Percentiles rank a stretch among this genome's conserved stretches.
Evolutionary conservation across 1,140 invertebrate genomes (phyloP).

Genomic region (Venturia canescens): DNA sequence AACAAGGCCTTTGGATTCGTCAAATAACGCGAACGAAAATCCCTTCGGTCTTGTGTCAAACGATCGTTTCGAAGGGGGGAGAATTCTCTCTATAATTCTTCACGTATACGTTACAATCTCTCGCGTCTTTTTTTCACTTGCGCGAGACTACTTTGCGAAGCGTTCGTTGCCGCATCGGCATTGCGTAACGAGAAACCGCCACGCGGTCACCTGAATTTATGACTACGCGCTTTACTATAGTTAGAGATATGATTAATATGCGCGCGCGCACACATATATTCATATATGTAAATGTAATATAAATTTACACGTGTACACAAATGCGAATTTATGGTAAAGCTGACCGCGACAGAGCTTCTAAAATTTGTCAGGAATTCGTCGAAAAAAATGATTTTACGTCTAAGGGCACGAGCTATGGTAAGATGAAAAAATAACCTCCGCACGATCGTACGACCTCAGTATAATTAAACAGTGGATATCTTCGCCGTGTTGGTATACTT

Average conservation of each 20-base stretch:
- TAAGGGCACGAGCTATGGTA: no score
- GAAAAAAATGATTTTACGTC: no score
- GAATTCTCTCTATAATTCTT: neutral
- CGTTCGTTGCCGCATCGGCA: neutral
- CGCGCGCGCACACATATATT: neutral
- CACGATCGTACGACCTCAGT: no score
- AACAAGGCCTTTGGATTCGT: neutral
- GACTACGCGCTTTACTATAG: neutral
- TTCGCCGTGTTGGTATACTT: no score
- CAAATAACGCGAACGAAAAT: neutral
- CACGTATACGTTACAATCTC: neutral
- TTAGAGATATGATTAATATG: no score
- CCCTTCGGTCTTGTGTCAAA: neutral
- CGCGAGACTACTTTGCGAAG: neutral
- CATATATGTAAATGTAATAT: neutral
- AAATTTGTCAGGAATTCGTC: no score
- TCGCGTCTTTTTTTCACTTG: neutral
- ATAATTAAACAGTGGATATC: no score
- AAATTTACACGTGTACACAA: no score
- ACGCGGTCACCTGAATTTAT: conserved; percentile 1
- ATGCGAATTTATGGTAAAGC: no score
- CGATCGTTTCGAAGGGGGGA: neutral
- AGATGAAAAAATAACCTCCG: no score
- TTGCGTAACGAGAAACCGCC: conserved; percentile 5
- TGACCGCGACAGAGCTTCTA: no score